phyloP scores from a whole-genome alignment of 2,888 invertebrate species.

The Blastobasis adustella region DNA sequence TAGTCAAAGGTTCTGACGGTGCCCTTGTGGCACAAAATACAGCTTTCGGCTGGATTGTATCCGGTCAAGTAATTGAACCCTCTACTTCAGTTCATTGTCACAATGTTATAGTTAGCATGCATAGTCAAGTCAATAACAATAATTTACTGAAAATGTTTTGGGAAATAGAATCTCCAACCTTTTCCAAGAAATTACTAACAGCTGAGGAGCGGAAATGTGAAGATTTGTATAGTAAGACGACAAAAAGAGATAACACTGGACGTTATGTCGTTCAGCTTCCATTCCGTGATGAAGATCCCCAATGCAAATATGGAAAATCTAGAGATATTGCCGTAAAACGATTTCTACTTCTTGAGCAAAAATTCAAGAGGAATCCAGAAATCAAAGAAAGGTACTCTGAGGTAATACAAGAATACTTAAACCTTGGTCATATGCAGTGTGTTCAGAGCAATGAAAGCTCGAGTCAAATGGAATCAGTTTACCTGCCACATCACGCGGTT shows the following conservation, averaged over 20 bases:
- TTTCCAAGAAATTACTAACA: constrained; percentile 2
- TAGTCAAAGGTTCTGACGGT: no score
- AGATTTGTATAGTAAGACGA: not conserved
- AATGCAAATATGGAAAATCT: constrained; percentile 3
- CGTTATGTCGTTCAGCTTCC: constrained; percentile 10
- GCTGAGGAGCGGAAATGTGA: constrained; percentile 1
- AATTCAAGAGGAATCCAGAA: constrained; percentile 2
- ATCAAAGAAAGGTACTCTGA: constrained; percentile 3
- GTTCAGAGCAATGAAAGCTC: not conserved
- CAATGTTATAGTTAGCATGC: constrained; percentile 3
- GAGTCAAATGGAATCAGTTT: not conserved
- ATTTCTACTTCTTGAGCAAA: constrained; percentile 3
- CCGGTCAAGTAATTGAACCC: no score
- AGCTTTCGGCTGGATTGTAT: no score
- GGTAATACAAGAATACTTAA: constrained; percentile 9
- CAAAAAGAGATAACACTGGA: no score
- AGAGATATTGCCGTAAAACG: constrained; percentile 3
- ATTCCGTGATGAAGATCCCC: constrained; percentile 1
- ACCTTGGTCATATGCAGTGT: constrained; percentile 4
- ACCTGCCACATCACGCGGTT: constrained; percentile 18
- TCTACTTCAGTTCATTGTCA: no score
- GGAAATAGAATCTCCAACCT: constrained; percentile 10
- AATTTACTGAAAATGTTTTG: constrained; percentile 10
- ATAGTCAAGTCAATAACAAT: not conserved
- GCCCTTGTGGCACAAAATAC: no score